These are phyloP conservation scores for Girardia tigrina DNA, from an alignment of 2,888 invertebrate species.

Conservation along the genomic window DNA sequence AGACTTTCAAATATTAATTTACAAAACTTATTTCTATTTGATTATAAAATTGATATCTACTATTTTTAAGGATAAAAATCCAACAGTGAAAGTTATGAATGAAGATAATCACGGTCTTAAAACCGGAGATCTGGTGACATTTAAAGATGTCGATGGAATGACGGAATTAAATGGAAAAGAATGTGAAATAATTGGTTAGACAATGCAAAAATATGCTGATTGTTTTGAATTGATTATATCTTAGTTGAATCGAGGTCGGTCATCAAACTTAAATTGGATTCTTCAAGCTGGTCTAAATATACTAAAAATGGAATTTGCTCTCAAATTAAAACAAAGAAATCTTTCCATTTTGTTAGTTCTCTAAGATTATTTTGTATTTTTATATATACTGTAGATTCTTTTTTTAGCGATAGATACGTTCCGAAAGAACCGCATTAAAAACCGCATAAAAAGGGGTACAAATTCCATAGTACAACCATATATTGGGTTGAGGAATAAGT, in stretches of 20 bases:
- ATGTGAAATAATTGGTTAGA: neutral
- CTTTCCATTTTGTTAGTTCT: neutral
- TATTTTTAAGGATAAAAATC: neutral
- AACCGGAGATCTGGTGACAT: slow-evolving; percentile 8
- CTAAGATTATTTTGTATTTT: too few species aligned
- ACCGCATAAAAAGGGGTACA: too few species aligned
- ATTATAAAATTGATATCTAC: neutral
- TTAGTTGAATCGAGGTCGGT: neutral
- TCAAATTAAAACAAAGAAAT: neutral
- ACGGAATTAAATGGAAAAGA: slow-evolving; percentile 26
- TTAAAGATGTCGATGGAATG: slow-evolving; percentile 30
- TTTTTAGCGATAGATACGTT: too few species aligned
- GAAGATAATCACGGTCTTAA: slow-evolving; percentile 18
- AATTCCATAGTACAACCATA: too few species aligned
- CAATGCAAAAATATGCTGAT: neutral
- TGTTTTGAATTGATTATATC: neutral
- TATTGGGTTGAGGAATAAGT: too few species aligned
- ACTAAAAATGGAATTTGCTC: neutral
- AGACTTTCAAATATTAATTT: neutral
- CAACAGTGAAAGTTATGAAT: neutral
- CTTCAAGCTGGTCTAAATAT: neutral
- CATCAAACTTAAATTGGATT: slow-evolving; percentile 8
- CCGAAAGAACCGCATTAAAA: too few species aligned
- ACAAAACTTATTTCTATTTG: neutral
- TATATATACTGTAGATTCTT: too few species aligned